phyloP scores from a whole-genome alignment of 2,113 vertebrate genomes.

The Actinemys pallida region DNA sequence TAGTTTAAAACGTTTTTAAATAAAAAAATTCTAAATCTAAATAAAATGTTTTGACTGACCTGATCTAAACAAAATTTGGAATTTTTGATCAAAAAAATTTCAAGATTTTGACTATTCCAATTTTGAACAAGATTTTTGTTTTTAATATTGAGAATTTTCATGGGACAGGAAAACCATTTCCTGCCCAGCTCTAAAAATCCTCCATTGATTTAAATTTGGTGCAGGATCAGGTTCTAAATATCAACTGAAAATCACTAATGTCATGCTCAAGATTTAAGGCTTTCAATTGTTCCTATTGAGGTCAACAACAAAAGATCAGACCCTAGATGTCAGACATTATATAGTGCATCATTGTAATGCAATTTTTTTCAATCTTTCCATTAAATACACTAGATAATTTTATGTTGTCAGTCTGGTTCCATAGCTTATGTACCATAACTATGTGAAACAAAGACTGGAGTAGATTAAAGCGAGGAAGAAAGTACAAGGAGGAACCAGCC shows the following conservation, averaged over 20 bases:
- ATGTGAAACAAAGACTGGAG: conserved; percentile 60
- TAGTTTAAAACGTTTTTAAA: not conserved
- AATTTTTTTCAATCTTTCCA: conserved; percentile 70
- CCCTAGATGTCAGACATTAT: conserved; percentile 49
- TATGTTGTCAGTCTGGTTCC: not conserved
- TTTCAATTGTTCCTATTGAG: conserved; percentile 19
- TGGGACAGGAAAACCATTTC: not conserved
- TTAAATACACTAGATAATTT: conserved; percentile 57
- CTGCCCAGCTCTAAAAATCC: conserved; percentile 30
- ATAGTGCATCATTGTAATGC: conserved; percentile 22
- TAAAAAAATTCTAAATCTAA: not conserved
- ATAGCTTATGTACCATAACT: not conserved
- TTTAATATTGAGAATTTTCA: not conserved
- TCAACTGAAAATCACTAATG: conserved; percentile 46
- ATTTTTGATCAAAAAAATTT: not conserved
- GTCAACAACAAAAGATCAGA: conserved; percentile 45
- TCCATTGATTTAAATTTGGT: conserved; percentile 8
- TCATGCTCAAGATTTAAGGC: conserved; percentile 37
- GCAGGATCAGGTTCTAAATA: conserved; percentile 42
- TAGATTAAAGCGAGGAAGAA: conserved; percentile 62
- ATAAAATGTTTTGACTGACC: not conserved
- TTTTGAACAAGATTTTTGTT: not conserved
- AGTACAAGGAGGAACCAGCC: conserved; percentile 57
- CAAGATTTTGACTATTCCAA: not conserved
- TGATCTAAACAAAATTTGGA: not conserved